phyloP scores from a whole-genome alignment of 2,113 vertebrate species.

The Rutilus rutilus region DNA sequence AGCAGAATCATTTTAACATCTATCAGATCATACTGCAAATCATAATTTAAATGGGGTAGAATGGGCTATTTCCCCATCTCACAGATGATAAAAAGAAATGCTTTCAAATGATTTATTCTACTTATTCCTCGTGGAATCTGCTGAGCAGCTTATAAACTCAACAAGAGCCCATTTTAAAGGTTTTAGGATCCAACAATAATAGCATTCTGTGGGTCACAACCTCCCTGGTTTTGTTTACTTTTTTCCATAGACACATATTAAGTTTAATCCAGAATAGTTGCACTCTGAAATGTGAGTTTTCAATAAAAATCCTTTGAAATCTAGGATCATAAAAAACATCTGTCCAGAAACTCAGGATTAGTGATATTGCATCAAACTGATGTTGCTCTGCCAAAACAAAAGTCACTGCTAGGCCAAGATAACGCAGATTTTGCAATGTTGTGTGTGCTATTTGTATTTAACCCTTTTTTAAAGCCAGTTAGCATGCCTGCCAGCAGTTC shows the following conservation, averaged over 20 bases:
- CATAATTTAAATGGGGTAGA: not conserved
- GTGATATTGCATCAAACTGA: not conserved
- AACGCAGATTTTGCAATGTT: not conserved
- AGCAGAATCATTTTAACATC: not conserved
- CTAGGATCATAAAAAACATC: conserved; percentile 11
- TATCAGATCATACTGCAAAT: not conserved
- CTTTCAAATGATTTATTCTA: not conserved
- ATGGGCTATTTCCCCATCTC: not conserved
- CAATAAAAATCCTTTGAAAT: conserved; percentile 4
- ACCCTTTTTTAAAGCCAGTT: not conserved
- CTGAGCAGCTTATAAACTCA: not conserved
- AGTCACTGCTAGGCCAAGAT: not conserved
- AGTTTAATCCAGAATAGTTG: not conserved
- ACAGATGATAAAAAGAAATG: conserved; percentile 4
- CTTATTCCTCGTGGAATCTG: not conserved
- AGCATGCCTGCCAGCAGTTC: not conserved
- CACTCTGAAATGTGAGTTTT: not conserved
- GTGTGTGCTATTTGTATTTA: not conserved
- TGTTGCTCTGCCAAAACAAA: not conserved
- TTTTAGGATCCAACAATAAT: not conserved
- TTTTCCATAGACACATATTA: conserved; percentile 1
- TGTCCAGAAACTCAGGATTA: not conserved
- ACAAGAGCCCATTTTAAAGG: not conserved
- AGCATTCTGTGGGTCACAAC: not conserved
- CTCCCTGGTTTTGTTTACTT: conserved; percentile 2